Evolutionary conservation across 2,113 vertebrate genomes (phyloP).

Genomic region (Theristicus caerulescens): DNA sequence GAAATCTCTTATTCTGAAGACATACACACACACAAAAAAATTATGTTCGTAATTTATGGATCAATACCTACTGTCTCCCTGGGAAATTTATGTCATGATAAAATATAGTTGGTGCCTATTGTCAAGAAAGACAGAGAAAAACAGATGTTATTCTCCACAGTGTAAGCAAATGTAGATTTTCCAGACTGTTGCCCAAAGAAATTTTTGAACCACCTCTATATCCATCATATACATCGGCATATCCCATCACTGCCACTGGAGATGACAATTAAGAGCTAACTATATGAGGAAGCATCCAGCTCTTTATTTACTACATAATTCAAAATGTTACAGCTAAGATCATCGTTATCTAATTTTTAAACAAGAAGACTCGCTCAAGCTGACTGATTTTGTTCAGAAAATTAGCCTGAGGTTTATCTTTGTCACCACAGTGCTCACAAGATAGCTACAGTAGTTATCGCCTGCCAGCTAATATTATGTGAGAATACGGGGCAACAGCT

Average conservation of each 20-base stretch:
- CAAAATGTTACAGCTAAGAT: constrained; percentile 24
- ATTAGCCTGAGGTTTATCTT: constrained; percentile 19
- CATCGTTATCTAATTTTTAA: constrained; percentile 31
- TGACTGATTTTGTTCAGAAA: constrained; percentile 17
- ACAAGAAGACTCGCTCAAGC: background rate
- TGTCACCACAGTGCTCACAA: background rate
- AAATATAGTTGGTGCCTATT: constrained; percentile 19
- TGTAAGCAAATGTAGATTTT: constrained; percentile 50
- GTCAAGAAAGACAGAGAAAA: constrained; percentile 13
- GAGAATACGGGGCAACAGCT: background rate
- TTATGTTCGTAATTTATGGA: background rate
- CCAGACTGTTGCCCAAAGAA: constrained; percentile 30
- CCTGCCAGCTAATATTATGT: constrained; percentile 27
- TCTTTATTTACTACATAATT: constrained; percentile 44
- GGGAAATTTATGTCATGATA: background rate
- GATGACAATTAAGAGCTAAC: constrained; percentile 49
- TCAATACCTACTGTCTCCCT: background rate
- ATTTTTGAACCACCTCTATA: constrained; percentile 41
- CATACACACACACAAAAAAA: background rate
- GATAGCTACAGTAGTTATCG: background rate
- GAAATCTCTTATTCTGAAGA: background rate
- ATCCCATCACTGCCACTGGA: background rate
- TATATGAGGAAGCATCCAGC: constrained; percentile 13
- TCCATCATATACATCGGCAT: constrained; percentile 17
- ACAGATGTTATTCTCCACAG: constrained; percentile 13